phyloP scores from a whole-genome alignment of 2,797 vertebrate species.

The Sebastes minor region DNA sequence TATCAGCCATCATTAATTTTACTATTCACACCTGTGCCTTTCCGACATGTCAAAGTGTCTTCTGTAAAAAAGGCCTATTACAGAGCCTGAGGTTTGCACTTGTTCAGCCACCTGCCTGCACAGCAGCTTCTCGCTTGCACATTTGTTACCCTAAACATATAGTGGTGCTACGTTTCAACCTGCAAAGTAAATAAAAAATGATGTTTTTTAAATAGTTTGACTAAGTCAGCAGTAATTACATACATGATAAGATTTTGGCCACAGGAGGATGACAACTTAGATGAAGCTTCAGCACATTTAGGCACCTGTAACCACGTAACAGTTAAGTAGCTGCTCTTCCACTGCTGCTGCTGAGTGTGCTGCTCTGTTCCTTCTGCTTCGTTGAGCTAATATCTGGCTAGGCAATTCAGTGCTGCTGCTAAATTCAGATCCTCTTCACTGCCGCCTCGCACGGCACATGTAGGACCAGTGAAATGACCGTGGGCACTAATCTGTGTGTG shows the following conservation, averaged over 20 bases:
- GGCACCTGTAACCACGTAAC: slow-evolving; percentile 25
- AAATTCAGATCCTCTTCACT: slow-evolving; percentile 39
- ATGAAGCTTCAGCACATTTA: slow-evolving; percentile 24
- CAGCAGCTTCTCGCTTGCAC: background rate
- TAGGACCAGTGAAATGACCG: slow-evolving; percentile 19
- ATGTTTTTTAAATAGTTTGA: background rate
- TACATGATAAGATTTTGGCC: background rate
- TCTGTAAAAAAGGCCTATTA: background rate
- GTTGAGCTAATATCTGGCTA: slow-evolving; percentile 63
- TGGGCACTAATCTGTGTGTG: background rate
- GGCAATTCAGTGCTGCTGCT: slow-evolving; percentile 38
- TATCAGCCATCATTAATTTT: too few species aligned
- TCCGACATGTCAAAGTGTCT: background rate
- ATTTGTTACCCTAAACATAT: background rate
- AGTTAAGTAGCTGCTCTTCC: slow-evolving; percentile 22
- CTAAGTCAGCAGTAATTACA: slow-evolving; percentile 8
- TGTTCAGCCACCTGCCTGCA: background rate
- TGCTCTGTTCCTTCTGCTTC: slow-evolving; percentile 67
- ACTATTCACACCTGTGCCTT: too few species aligned
- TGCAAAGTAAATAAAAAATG: slow-evolving; percentile 3
- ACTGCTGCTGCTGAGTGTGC: slow-evolving; percentile 64
- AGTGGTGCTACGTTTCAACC: background rate
- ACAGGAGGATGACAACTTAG: background rate
- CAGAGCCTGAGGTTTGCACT: background rate
- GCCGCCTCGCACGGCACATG: slow-evolving; percentile 23